These are phyloP conservation scores for Danio choprae DNA, from an alignment of 2,797 vertebrate species.

Conservation along the genomic window DNA sequence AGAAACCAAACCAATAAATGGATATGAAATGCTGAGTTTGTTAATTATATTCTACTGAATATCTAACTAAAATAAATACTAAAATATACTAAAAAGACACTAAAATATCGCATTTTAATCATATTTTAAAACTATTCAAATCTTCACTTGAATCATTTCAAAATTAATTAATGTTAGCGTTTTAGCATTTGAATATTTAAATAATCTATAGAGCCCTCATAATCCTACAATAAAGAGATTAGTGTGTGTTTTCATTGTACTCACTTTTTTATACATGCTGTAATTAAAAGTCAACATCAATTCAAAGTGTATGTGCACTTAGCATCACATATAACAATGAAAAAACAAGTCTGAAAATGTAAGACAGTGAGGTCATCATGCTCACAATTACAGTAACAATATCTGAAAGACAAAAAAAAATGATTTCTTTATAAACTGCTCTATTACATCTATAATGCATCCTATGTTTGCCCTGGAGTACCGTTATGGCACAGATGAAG, in stretches of 20 bases:
- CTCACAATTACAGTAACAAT: not conserved
- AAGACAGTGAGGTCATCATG: not conserved
- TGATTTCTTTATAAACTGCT: not conserved
- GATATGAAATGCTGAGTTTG: not conserved
- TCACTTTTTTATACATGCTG: not conserved
- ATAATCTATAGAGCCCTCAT: not conserved
- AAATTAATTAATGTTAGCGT: not conserved
- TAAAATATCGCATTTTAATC: rapidly evolving
- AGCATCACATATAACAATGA: not conserved
- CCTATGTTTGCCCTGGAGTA: not conserved
- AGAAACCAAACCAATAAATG: not conserved
- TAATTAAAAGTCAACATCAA: not conserved
- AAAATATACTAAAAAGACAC: too few relatives aligned
- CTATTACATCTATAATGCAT: slow-evolving; percentile 6
- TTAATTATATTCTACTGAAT: too few relatives aligned
- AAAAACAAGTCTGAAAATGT: not conserved
- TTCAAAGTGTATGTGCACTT: not conserved
- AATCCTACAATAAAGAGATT: not conserved
- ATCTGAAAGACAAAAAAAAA: not conserved
- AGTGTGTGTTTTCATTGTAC: not conserved
- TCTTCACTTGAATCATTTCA: not conserved
- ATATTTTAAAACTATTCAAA: not conserved
- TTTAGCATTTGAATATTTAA: not conserved
- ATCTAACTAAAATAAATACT: too few relatives aligned
- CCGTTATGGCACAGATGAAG: not conserved